phyloP scores from a whole-genome alignment of 2,797 vertebrate genomes.

The Smutsia gigantea region DNA sequence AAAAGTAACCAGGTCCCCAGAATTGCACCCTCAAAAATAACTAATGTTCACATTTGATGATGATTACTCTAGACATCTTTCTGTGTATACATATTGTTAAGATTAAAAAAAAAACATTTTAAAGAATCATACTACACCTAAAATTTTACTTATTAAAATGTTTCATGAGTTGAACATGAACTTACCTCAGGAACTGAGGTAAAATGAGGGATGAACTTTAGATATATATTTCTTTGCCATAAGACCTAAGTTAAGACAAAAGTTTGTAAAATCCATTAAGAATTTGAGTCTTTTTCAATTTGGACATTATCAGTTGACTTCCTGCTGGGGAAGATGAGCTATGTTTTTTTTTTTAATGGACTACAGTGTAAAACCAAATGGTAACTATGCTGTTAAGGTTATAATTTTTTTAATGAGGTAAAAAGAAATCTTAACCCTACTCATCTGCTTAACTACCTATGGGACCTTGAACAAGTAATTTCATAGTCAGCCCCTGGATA shows the following conservation, averaged over 20 bases:
- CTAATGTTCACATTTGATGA: neutral
- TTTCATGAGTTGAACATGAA: conserved; percentile 20
- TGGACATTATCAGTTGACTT: neutral
- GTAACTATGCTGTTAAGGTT: neutral
- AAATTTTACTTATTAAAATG: neutral
- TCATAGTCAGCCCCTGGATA: neutral
- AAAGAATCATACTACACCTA: neutral
- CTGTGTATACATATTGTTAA: neutral
- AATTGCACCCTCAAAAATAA: neutral
- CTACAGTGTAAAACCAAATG: conserved; percentile 23
- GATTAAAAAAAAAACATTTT: neutral
- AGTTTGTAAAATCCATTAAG: neutral
- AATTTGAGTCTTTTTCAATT: neutral
- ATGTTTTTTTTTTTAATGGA: neutral
- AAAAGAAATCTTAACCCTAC: neutral
- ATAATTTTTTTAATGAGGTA: conserved; percentile 1
- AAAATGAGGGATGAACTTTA: neutral
- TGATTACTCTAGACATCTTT: neutral
- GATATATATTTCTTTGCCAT: neutral
- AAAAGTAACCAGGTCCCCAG: neutral
- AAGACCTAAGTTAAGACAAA: conserved; percentile 27
- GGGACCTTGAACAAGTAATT: neutral
- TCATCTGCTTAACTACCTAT: neutral
- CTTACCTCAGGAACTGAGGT: neutral
- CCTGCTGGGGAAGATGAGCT: neutral